A percentile compares a stretch with the other conserved stretches of the same genome.
These are phyloP conservation scores for Hipparchia sbordonii DNA, from an alignment of 2,888 invertebrate species.

Conservation along the genomic window DNA sequence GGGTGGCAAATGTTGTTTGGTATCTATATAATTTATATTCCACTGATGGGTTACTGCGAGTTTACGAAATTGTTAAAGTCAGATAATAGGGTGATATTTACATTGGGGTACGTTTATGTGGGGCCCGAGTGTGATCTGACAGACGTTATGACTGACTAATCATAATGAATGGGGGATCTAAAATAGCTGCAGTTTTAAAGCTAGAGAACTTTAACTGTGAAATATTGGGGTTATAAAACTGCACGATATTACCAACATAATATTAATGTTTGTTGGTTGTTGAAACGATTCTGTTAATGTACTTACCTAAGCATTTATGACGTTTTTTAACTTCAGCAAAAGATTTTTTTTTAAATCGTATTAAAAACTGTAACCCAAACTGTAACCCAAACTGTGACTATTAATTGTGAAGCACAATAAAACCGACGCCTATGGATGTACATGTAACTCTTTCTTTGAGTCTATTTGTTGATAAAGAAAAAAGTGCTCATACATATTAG, in stretches of 20 bases:
- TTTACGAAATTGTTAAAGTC: slow-evolving; percentile 82
- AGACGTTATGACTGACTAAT: slow-evolving; percentile 69
- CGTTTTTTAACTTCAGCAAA: no score
- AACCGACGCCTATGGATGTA: no score
- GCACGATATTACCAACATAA: slow-evolving; percentile 5
- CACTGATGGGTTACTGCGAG: slow-evolving; percentile 77
- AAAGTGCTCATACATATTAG: no score
- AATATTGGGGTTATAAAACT: slow-evolving; percentile 26
- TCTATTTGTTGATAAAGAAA: no score
- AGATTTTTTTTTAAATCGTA: no score
- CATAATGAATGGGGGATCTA: slow-evolving; percentile 60
- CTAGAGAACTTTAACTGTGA: slow-evolving; percentile 28
- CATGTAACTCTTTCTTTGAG: no score
- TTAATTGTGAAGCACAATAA: no score
- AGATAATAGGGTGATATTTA: slow-evolving; percentile 79
- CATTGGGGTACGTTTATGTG: slow-evolving; percentile 74
- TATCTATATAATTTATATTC: slow-evolving; percentile 75
- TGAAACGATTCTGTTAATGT: neutral
- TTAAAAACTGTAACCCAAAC: no score
- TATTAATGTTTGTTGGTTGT: slow-evolving; percentile 5
- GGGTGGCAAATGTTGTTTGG: slow-evolving; percentile 48
- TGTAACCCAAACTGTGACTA: no score
- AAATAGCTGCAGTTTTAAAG: slow-evolving; percentile 32
- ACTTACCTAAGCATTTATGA: no score
- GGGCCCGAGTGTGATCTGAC: slow-evolving; percentile 64